Evolutionary conservation across 2,797 vertebrate genomes (phyloP), one percentile per base, ranked within the genome.

Genomic region (Fringilla coelebs): DNA sequence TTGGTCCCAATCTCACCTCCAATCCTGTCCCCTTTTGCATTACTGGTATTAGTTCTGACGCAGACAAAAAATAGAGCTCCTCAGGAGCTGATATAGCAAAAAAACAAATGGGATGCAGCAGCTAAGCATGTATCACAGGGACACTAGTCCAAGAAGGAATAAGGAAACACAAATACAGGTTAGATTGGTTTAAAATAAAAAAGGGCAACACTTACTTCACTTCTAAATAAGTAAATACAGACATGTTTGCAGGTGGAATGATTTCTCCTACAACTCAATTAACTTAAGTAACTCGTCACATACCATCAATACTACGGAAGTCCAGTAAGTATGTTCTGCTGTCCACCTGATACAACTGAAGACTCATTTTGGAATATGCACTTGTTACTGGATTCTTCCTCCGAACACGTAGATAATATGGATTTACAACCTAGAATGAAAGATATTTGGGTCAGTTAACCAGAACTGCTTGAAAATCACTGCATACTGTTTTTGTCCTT

Each of bases 291-390:
- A 76, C 7, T 49, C 24, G 76, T 85, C 29, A 97, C 98, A 89
- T 98, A 99, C 99, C 99, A 76, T 99, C 99, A 96, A 99, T 99
- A 98, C 99, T 99, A 97, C 99, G 99, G 82, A 99, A 99, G 97
- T 99, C 99, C 74, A 99, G 96, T 94, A 99, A 98, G 95, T 99
- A 99, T 46, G 99, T 99, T 96, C 99, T 98, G 96, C 99, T 99
- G 97, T 99, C 99, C 98, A 99, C 99, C 96, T 99, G 99, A 97
- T 99, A 99, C 68, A 99, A 97, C 95, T 99, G 99, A 65, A 99
- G 98, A 96, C 99, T 99, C 99, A 99, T 99, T 98, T 99, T 99
- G 89, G 99, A 99, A 94, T 99, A 99, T 46, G 99, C 98, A 75
- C 98, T 98, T 28, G 99, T 99, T 48, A 99, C 98, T 7, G 99